These are phyloP conservation scores for Dysmachus trigonus DNA, from an alignment of 2,888 invertebrate genomes.

Conservation along the genomic window DNA sequence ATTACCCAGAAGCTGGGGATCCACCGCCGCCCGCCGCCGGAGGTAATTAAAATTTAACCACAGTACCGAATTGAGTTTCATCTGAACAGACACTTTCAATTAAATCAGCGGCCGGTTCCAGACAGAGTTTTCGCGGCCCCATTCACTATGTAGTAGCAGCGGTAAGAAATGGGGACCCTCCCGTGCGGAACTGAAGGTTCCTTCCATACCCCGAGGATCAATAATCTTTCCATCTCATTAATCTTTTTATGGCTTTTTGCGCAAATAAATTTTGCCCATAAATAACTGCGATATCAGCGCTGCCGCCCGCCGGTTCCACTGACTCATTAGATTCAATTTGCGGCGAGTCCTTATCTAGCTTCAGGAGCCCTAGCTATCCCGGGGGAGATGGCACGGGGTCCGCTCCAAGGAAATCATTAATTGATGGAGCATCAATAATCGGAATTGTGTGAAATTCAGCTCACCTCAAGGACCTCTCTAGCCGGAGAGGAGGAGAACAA, in stretches of 20 bases:
- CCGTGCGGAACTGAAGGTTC: background rate
- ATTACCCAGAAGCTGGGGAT: background rate
- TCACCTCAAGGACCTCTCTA: background rate
- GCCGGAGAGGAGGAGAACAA: background rate
- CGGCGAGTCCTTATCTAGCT: background rate
- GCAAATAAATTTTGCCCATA: background rate
- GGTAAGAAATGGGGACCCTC: background rate
- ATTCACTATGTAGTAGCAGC: background rate
- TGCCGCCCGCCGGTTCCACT: background rate
- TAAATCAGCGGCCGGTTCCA: background rate
- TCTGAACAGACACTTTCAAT: background rate
- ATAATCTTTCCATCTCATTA: constrained; percentile 30
- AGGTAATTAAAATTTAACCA: background rate
- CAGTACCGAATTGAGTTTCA: background rate
- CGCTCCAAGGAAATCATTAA: background rate
- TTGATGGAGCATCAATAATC: constrained; percentile 25
- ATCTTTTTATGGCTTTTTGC: constrained; percentile 21
- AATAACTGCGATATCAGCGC: background rate
- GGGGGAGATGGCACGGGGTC: background rate
- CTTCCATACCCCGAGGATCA: background rate
- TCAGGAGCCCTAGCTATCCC: background rate
- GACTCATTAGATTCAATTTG: constrained; percentile 32
- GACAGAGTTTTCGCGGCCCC: background rate
- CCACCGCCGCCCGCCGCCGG: no score
- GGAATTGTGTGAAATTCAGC: background rate